A percentile compares a stretch with the other conserved stretches of the same genome.
Evolutionary conservation across 2,797 vertebrate species (phyloP).

Genomic region (Falco columbarius): DNA sequence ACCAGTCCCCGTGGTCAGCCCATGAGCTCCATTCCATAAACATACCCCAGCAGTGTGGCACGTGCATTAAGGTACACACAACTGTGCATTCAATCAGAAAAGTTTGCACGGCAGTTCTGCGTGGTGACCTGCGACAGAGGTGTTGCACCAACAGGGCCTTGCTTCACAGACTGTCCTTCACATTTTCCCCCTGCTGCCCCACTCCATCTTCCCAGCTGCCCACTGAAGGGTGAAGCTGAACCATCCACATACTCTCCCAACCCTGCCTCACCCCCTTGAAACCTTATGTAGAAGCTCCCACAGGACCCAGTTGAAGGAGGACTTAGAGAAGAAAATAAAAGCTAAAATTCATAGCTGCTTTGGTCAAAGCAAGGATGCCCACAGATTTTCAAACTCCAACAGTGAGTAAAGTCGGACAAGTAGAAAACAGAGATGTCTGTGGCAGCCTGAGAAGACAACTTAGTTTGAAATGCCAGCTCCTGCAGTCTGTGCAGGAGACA

Average conservation of each 20-base stretch:
- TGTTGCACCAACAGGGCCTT: background rate
- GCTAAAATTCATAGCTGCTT: background rate
- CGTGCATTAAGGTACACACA: background rate
- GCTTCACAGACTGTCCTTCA: background rate
- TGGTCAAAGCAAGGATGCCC: background rate
- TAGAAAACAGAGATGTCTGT: background rate
- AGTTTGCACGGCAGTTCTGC: background rate
- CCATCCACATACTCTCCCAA: background rate
- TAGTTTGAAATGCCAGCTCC: background rate
- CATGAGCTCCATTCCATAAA: background rate
- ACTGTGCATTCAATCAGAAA: background rate
- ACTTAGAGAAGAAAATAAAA: background rate
- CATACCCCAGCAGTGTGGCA: background rate
- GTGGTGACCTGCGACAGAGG: background rate
- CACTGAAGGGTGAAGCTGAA: background rate
- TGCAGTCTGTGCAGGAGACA: fast-evolving
- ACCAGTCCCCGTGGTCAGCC: fast-evolving
- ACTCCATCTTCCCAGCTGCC: background rate
- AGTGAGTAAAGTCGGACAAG: background rate
- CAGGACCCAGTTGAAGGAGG: background rate
- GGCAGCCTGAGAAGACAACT: fast-evolving
- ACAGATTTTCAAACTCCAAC: background rate
- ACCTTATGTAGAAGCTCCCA: background rate
- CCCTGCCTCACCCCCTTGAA: background rate
- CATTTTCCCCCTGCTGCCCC: background rate